Conservation (phyloP, 2,113 vertebrate genomes). For the Anolis sagrei region DNA sequence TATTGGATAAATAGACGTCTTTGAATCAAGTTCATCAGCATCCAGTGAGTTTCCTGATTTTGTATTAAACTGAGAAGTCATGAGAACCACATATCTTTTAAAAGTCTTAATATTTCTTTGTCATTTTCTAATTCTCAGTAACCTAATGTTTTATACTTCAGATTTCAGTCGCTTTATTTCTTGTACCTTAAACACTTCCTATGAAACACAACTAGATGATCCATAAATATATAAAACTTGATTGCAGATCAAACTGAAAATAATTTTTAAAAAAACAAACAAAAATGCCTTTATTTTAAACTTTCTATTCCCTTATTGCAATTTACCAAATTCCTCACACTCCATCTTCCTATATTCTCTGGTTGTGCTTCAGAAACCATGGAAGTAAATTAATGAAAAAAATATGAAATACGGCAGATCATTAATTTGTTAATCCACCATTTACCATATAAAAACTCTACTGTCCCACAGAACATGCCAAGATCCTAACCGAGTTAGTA, state of each 20-base stretch:
- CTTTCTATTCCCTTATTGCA: not conserved
- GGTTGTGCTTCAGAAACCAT: not conserved
- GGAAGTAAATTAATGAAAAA: not conserved
- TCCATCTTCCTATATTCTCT: not conserved
- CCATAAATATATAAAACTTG: not conserved
- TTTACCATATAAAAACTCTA: not conserved
- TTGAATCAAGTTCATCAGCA: too few species aligned
- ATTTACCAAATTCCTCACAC: not conserved
- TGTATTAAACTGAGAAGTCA: too few species aligned
- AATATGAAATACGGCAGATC: not conserved
- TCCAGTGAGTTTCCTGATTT: too few species aligned
- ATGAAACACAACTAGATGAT: too few species aligned
- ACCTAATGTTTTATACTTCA: not conserved
- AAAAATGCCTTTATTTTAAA: not conserved
- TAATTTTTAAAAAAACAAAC: not conserved
- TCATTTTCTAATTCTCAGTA: too few species aligned
- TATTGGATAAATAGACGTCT: too few species aligned
- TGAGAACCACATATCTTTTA: too few species aligned
- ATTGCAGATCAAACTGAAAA: not conserved
- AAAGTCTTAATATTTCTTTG: too few species aligned
- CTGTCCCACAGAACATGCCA: not conserved
- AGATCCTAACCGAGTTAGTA: not conserved
- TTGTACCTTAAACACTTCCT: not conserved
- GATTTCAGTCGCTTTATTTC: not conserved
- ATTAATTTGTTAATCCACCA: not conserved